Evolutionary conservation across 2,797 vertebrate species (phyloP), one percentile per base, ranked within the genome.

Genomic region (Moxostoma hubbsi): DNA sequence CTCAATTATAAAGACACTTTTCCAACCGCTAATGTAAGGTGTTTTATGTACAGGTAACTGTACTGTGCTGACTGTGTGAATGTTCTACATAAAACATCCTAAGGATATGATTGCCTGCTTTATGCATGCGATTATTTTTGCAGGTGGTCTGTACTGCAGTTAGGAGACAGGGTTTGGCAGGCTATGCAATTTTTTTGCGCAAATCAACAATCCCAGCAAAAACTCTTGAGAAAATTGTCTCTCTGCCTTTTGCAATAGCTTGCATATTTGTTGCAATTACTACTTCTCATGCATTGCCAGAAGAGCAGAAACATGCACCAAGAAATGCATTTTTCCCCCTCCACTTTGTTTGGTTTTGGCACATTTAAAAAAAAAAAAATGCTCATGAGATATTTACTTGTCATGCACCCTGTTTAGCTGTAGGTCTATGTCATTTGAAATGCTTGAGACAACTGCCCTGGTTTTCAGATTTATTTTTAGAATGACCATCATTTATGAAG

Each of bases 401-500:
- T 18, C 54, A 18, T 58, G 10, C 7, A 72, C 43, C 6, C 53
- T 76, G 18, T 78, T 73, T 62, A 16, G 9, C 24, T 11, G 11
- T 16, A 53, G 16, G 70, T 66, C 78, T 74, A 51, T 71, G 58
- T 82, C 0, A 73, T 70, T 9, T 54, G 36, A 65, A 82, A 65
- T 71, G 61, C 77, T 67, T 75, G 61, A 66, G 55, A 57, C 69
- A 15, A 74, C 74, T 75, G 67, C 43, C 51, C 55, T 82, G 70
- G 73, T 36, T 79, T 75, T 78, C 16, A 51, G 45, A 9, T 75
- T n/a, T 83, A 85, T 83, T 81, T 81, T 75, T 83, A 83, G 84
- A 71, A 10, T 36, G 65, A 43, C 47, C 9, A 16, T 65, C 3
- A 65, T 66, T 70, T 62, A 62, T 76, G 62, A 82, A 71, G 62